These are phyloP conservation scores for Acestrorhynchus altus DNA, from an alignment of 2,797 vertebrate genomes.

Conservation along the genomic window DNA sequence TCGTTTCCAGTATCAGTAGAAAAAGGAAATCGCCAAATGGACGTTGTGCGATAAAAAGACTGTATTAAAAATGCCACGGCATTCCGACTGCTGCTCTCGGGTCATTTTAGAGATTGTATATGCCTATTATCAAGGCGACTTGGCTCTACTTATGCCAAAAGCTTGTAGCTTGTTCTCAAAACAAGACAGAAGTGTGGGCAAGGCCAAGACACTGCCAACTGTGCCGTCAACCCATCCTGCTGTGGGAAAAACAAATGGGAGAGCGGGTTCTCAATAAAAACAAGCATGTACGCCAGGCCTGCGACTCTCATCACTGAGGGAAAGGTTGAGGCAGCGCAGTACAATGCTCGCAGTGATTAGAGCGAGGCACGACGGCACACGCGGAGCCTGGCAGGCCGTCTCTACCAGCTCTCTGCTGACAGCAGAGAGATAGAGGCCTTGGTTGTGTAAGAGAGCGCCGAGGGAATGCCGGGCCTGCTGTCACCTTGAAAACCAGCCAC, in stretches of 20 bases:
- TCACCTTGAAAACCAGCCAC: background rate
- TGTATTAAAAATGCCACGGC: no score
- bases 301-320: background rate
- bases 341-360: constrained; percentile 13
- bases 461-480: background rate
- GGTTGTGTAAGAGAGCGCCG: background rate
- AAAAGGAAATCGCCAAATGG: no score
- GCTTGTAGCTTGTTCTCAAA: background rate
- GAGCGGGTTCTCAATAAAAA: background rate
- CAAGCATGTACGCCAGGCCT: background rate
- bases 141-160: no score
- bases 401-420: background rate
- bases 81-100: no score
- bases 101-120: no score
- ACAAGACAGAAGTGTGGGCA: background rate
- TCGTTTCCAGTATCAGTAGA: no score
- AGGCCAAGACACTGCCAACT: background rate
- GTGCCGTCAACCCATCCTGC: background rate
- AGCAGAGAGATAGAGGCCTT: background rate
- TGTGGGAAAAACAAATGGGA: constrained; percentile 5
- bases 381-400: background rate
- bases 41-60: no score
- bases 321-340: background rate
- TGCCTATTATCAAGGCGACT: no score
- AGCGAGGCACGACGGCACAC: background rate